A percentile compares a stretch with the other conserved stretches of the same genome.
These are phyloP conservation scores for Microctonus brassicae DNA, from an alignment of 2,888 invertebrate genomes.

Conservation along the genomic window DNA sequence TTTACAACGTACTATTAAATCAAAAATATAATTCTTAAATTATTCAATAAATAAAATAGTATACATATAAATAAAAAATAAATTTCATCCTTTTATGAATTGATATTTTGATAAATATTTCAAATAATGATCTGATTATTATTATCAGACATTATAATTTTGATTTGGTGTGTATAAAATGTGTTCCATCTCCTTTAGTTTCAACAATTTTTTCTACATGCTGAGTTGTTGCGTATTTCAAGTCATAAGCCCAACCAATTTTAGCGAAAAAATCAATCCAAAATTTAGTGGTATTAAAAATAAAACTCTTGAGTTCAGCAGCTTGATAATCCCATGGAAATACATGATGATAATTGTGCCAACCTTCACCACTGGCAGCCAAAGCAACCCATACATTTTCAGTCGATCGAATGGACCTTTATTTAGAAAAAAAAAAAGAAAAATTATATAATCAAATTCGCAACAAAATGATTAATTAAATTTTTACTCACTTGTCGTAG, in stretches of 20 bases:
- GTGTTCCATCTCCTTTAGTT: constrained; percentile 72
- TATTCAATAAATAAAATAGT: no score
- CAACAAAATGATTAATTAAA: neutral
- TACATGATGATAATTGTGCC: neutral
- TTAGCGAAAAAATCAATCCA: constrained; percentile 78
- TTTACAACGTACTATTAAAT: no score
- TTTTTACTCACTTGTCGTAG: constrained; percentile 59
- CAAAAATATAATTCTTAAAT: no score
- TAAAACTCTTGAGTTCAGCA: constrained; percentile 59
- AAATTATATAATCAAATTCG: no score
- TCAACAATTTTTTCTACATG: constrained; percentile 71
- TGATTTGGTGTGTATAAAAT: neutral
- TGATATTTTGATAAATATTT: no score
- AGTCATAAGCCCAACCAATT: constrained; percentile 83
- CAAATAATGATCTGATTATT: no score
- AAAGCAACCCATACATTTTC: constrained; percentile 58
- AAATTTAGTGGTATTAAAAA: constrained; percentile 76
- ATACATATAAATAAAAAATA: no score
- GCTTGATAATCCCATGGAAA: no score
- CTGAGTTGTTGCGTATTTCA: constrained; percentile 76
- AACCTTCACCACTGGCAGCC: constrained; percentile 57
- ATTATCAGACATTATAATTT: no score
- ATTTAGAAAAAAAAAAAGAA: neutral
- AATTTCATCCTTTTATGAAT: no score
- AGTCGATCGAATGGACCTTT: constrained; percentile 33